Percentiles rank a stretch among this genome's conserved stretches.
phyloP scores from a whole-genome alignment of 2,797 vertebrate genomes.

The Malacoraja senta region DNA sequence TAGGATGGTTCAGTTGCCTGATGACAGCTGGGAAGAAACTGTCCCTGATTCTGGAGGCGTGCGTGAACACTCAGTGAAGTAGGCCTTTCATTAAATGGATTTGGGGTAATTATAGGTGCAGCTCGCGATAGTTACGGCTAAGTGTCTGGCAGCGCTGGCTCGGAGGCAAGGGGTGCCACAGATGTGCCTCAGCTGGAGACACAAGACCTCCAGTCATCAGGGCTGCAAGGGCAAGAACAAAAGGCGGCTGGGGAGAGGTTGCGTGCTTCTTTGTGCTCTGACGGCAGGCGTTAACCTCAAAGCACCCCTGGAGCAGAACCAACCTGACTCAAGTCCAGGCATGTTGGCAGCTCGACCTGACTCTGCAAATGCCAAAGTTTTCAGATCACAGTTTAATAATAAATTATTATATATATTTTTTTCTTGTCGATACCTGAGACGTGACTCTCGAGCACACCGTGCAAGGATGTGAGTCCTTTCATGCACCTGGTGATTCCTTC shows the following conservation, averaged over 20 bases:
- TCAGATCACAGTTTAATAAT: not conserved
- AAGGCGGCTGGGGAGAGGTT: not conserved
- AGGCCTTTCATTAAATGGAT: not conserved
- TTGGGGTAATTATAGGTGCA: not conserved
- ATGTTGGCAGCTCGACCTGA: not conserved
- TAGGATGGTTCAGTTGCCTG: no score
- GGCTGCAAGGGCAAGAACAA: not conserved
- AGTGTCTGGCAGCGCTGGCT: not conserved
- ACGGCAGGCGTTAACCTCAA: not conserved
- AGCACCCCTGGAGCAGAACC: constrained; percentile 29
- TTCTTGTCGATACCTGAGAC: not conserved
- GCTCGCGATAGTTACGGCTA: not conserved
- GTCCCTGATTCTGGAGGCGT: no score
- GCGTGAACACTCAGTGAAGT: not conserved
- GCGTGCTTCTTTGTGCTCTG: not conserved
- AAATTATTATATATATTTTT: not conserved
- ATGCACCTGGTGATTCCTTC: not conserved
- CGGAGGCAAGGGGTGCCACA: not conserved
- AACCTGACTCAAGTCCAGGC: not conserved
- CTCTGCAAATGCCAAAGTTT: not conserved
- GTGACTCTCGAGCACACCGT: not conserved
- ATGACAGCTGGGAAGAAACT: no score
- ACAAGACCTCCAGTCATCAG: not conserved
- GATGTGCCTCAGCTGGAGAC: not conserved
- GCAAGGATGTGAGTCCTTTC: not conserved